Base-by-base conservation (phyloP, 2,113 vertebrate species). In the Pampusana beccarii region DNA sequence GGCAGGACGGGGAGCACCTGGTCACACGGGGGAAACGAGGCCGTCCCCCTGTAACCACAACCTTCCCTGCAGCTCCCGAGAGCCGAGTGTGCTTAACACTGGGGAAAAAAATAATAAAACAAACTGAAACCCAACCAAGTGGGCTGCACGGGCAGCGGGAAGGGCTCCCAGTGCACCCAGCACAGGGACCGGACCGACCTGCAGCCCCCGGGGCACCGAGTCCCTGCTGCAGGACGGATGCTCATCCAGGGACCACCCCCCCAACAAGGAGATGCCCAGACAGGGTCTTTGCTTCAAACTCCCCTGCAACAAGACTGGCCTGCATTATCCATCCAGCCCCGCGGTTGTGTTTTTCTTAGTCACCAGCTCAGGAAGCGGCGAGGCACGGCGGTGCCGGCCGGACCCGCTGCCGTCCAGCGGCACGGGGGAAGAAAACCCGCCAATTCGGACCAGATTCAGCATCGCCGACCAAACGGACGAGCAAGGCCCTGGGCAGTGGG, bases 401-500 rank as follows among this genome's bases (percentile, higher is more conserved):
- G 58, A 72, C 62, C 2, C 0, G 38, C 70, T 66, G 75, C 56
- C 6, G 6, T 6, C 6, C 5, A 75, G 38, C 1, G 1, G 38
- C 64, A 46, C 1, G 0, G 28, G 44, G 51, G 44, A 34, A 85
- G 15, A 53, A 79, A 71, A 70, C 4, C 42, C 0, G 1, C 23
- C 21, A 31, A 53, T 23, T 28, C 0, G 1, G 9, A 15, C 34
- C 88, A 42, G 79, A 79, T 15, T 21, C 70, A 53, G 44, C 66
- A 6, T 25, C 21, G 0, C 20, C 9, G 18, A 4, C 21, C 58
- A 42, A 1, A 21, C 0, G 0, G 50, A 18, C 0, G 2, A 18
- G 42, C 54, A 57, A 40, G 36, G 12, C 13, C 34, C 34, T n/a
- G 40, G 18, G 11, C 19, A 3, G 40, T 1, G 5, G 34, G 16